These are phyloP conservation scores for Prolemur simus DNA, from an alignment of 2,113 vertebrate genomes.

Conservation along the genomic window DNA sequence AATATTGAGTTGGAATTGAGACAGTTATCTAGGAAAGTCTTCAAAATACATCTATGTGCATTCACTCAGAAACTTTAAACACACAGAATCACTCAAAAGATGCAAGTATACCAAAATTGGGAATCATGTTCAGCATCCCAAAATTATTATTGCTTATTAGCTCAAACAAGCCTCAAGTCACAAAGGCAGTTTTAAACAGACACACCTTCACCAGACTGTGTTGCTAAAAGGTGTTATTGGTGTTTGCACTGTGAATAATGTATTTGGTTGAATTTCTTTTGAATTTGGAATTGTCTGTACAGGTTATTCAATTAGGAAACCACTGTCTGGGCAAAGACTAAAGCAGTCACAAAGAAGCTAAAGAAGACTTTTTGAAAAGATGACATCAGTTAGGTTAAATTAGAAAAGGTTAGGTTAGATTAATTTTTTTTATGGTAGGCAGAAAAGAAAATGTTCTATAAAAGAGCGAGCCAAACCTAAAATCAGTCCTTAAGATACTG, in stretches of 20 bases:
- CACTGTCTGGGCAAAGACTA: not conserved
- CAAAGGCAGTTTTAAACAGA: not conserved
- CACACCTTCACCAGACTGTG: not conserved
- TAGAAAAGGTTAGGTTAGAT: not conserved
- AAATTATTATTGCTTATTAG: not conserved
- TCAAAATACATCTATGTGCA: not conserved
- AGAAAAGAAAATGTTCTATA: not conserved
- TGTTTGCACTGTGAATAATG: not conserved
- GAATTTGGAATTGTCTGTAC: not conserved
- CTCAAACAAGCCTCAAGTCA: not conserved
- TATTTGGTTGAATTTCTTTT: conserved; percentile 3
- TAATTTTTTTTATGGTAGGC: not conserved
- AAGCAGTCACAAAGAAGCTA: not conserved
- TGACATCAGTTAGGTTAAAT: not conserved
- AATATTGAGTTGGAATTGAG: not conserved
- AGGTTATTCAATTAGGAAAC: not conserved
- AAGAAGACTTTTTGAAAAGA: not conserved
- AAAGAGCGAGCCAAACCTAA: not conserved
- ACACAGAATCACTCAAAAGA: not conserved
- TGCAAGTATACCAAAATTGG: not conserved
- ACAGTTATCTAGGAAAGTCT: not conserved
- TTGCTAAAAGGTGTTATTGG: not conserved
- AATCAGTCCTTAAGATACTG: not conserved
- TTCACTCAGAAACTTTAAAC: not conserved
- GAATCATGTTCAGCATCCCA: not conserved